Evolutionary conservation across 1,140 invertebrate species (phyloP).

Genomic region (Solenopsis invicta): DNA sequence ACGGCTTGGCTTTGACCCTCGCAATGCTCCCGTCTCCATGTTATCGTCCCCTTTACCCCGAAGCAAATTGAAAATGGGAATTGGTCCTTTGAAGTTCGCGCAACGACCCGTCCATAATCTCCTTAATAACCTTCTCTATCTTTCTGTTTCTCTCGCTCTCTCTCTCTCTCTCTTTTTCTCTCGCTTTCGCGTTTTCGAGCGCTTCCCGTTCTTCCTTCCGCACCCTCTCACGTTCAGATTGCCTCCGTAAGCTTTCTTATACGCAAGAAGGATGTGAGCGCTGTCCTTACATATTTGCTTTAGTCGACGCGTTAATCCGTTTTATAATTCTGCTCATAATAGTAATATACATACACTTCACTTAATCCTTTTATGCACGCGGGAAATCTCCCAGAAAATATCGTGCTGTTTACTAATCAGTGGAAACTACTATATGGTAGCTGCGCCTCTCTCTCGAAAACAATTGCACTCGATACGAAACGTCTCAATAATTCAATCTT

Average conservation of each 20-base stretch:
- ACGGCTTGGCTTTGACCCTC: slow-evolving; percentile 73
- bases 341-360: neutral
- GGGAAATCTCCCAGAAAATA: neutral
- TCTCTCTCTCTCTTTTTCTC: neutral
- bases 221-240: slow-evolving; percentile 16
- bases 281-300: slow-evolving; percentile 29
- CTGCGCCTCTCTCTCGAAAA: neutral
- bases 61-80: slow-evolving; percentile 85
- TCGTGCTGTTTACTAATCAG: neutral
- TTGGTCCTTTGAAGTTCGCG: slow-evolving; percentile 84
- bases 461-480: slow-evolving; percentile 2
- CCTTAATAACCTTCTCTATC: slow-evolving; percentile 82
- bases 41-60: neutral
- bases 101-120: slow-evolving; percentile 81
- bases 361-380: neutral
- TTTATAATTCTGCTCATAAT: neutral
- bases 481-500: slow-evolving; percentile 15
- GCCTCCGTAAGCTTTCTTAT: slow-evolving; percentile 32
- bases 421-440: neutral
- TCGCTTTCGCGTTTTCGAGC: neutral
- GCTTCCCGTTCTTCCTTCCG: neutral
- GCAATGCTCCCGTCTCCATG: neutral
- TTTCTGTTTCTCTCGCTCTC: neutral
- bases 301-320: slow-evolving; percentile 21
- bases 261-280: slow-evolving; percentile 26